Percentiles rank a stretch among this genome's conserved stretches.
Conservation (phyloP, 2,113 vertebrate genomes). For the Solea solea region DNA sequence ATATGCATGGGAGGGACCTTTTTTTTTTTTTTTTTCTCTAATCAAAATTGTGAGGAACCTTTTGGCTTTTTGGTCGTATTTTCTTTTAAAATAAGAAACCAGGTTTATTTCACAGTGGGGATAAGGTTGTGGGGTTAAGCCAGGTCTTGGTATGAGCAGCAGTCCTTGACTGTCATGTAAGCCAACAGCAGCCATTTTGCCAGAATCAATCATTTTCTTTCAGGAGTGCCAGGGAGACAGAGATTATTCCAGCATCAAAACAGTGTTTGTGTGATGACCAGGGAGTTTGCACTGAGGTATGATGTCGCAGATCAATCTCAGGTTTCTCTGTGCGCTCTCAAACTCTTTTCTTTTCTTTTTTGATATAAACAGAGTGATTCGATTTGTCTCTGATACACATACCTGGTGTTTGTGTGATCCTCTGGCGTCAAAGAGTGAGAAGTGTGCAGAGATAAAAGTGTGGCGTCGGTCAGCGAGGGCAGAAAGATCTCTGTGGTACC, state of each 20-base stretch:
- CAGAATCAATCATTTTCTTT: conserved; percentile 35
- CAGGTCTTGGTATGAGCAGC: neutral
- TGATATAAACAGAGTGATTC: conserved; percentile 53
- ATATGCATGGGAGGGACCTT: too few relatives aligned
- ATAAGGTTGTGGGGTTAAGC: neutral
- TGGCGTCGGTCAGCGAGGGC: conserved; percentile 36
- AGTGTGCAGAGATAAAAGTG: conserved; percentile 16
- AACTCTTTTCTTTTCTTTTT: conserved; percentile 38
- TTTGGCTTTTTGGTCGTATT: too few relatives aligned
- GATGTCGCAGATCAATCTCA: conserved; percentile 23
- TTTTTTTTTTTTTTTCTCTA: too few relatives aligned
- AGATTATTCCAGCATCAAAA: conserved; percentile 38
- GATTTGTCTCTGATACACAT: conserved; percentile 22
- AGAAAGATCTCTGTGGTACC: conserved; percentile 19
- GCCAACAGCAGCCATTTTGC: conserved; percentile 12
- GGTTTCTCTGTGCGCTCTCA: conserved; percentile 25
- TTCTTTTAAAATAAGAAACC: too few relatives aligned
- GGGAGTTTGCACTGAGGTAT: neutral
- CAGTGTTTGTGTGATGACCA: conserved; percentile 17
- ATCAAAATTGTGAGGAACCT: too few relatives aligned
- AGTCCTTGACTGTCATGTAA: conserved; percentile 24
- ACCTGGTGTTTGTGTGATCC: conserved; percentile 38
- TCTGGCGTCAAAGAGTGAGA: conserved; percentile 33
- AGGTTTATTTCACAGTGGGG: too few relatives aligned
- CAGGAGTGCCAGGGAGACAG: conserved; percentile 24